Conservation (phyloP, 2,888 invertebrate species). For the Myopa testacea region DNA sequence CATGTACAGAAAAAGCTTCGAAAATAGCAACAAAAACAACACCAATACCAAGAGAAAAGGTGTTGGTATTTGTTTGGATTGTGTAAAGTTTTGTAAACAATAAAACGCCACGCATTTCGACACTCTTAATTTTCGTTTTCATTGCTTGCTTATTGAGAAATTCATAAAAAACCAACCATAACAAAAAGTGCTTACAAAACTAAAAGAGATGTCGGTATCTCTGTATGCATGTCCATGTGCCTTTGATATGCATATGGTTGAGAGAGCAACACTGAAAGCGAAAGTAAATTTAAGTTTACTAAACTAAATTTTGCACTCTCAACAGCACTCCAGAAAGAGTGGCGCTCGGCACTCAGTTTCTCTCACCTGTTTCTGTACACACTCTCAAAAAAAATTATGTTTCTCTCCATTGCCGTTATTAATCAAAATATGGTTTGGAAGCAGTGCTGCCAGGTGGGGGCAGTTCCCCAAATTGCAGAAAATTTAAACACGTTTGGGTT, state of each 20-base stretch:
- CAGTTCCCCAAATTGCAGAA: no score
- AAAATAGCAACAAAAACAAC: neutral
- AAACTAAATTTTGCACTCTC: neutral
- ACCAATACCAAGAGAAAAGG: neutral
- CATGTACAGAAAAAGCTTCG: constrained; percentile 23
- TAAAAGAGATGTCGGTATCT: neutral
- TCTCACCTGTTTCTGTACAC: no score
- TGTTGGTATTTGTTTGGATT: constrained; percentile 27
- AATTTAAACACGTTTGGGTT: no score
- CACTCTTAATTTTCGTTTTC: constrained; percentile 23
- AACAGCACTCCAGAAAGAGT: no score
- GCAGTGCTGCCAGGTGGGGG: no score
- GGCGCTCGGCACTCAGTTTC: no score
- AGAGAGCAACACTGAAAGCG: constrained; percentile 58
- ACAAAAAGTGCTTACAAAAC: constrained; percentile 14
- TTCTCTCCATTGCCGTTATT: no score
- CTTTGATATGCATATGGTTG: neutral
- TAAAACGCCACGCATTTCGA: constrained; percentile 13
- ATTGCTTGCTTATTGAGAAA: constrained; percentile 21
- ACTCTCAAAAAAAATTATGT: no score
- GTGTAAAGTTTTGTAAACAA: constrained; percentile 29
- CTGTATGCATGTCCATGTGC: neutral
- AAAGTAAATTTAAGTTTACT: constrained; percentile 62
- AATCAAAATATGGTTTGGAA: no score
- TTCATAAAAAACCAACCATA: constrained; percentile 9